A percentile compares a stretch with the other conserved stretches of the same genome.
phyloP scores from a whole-genome alignment of 2,113 vertebrate genomes.

The Neotoma lepida region DNA sequence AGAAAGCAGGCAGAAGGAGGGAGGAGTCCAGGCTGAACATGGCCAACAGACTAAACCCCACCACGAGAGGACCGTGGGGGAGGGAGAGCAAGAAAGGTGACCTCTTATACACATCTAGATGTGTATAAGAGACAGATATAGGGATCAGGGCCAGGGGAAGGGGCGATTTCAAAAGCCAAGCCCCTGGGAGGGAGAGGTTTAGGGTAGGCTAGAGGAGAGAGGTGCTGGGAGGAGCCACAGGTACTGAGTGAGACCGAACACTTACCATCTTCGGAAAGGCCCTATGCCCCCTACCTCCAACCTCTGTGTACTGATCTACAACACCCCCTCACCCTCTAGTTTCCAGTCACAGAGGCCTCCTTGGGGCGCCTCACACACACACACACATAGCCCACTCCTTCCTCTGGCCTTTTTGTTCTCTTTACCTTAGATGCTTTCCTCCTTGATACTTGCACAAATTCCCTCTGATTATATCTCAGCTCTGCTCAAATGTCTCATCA shows the following conservation, averaged over 20 bases:
- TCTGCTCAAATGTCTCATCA: neutral
- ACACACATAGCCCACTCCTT: too few species aligned
- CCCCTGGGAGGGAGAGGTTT: neutral
- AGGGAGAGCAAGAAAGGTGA: neutral
- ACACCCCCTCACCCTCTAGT: neutral
- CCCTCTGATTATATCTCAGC: neutral
- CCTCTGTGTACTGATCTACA: neutral
- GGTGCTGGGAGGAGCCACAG: neutral
- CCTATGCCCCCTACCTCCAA: accelerated
- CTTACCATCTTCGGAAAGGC: neutral
- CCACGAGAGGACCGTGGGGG: neutral
- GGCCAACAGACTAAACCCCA: neutral
- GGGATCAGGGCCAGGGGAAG: neutral
- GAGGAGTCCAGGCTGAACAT: neutral
- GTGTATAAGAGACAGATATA: too few species aligned
- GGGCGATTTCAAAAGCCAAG: neutral
- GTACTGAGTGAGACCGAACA: neutral
- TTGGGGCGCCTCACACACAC: too few species aligned
- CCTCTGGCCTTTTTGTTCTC: neutral
- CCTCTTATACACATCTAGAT: too few species aligned
- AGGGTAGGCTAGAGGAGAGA: neutral
- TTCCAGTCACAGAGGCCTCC: neutral
- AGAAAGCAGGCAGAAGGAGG: neutral
- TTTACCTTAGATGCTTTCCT: neutral
- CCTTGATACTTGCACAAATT: neutral